Conservation (phyloP, 2,797 vertebrate genomes). For the Xenops minutus region DNA sequence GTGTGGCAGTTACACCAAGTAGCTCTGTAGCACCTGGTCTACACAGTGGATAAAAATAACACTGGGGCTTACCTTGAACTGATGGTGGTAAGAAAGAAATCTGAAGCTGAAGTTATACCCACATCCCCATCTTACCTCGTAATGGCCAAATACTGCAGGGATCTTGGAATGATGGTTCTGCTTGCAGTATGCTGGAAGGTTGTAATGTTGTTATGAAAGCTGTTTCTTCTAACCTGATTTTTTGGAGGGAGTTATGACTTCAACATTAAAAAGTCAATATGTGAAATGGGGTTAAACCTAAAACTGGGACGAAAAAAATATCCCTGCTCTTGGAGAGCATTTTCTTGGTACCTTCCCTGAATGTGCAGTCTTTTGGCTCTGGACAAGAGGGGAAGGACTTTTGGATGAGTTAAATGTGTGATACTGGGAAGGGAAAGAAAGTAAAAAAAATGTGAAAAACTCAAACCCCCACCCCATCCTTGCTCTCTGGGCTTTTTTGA, state of each 20-base stretch:
- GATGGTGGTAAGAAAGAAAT: neutral
- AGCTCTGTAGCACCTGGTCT: neutral
- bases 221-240: neutral
- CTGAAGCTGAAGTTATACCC: neutral
- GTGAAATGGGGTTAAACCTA: neutral
- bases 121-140: neutral
- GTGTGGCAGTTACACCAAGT: neutral
- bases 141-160: neutral
- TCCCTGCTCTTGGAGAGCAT: neutral
- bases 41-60: neutral
- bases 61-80: neutral
- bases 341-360: neutral
- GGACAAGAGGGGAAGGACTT: neutral
- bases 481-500: neutral
- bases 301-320: neutral
- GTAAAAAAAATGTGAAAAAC: neutral
- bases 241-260: neutral
- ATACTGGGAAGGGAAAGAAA: neutral
- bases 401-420: neutral
- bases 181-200: neutral
- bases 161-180: neutral
- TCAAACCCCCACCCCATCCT: neutral
- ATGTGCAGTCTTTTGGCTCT: neutral
- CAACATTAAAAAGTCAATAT: neutral
- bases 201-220: neutral